Evolutionary conservation across 2,113 vertebrate genomes (phyloP).

Genomic region (Enhydra lutris): DNA sequence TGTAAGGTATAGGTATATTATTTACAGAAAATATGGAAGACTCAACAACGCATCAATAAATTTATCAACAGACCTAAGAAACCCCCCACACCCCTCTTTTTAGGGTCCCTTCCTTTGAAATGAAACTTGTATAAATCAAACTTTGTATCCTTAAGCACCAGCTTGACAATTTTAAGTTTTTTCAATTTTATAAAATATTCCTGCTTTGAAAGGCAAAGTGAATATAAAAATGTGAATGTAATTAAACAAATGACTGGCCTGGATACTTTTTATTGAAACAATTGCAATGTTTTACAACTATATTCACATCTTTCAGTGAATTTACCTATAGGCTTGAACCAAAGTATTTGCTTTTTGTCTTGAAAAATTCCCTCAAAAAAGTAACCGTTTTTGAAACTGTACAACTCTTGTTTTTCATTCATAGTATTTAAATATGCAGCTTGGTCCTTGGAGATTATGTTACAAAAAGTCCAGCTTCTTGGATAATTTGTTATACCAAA

Average conservation of each 20-base stretch:
- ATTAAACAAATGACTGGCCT: conserved; percentile 41
- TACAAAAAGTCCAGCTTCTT: conserved; percentile 53
- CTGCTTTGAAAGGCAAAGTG: conserved; percentile 66
- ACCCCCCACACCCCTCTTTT: not conserved
- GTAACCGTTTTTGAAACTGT: conserved; percentile 32
- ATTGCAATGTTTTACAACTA: conserved; percentile 47
- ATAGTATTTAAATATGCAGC: conserved; percentile 49
- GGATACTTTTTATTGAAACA: conserved; percentile 32
- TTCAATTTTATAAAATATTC: conserved; percentile 51
- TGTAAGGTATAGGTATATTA: conserved; percentile 68
- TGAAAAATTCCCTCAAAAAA: conserved; percentile 59
- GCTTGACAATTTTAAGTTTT: conserved; percentile 35
- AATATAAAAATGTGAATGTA: conserved; percentile 67
- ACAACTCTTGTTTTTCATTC: conserved; percentile 81
- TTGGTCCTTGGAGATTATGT: conserved; percentile 49
- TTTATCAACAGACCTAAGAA: not conserved
- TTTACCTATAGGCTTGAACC: conserved; percentile 36
- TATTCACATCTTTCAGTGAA: conserved; percentile 39
- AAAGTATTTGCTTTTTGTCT: conserved; percentile 50
- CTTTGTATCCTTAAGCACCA: conserved; percentile 47
- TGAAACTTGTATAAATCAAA: conserved; percentile 11
- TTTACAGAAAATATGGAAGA: conserved; percentile 70
- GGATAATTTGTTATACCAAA: conserved; percentile 58
- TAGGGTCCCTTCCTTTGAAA: conserved; percentile 9
- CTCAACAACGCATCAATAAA: conserved; percentile 31